These are phyloP conservation scores for Sycophaga agraensis DNA, from an alignment of 1,140 invertebrate species.

Conservation along the genomic window DNA sequence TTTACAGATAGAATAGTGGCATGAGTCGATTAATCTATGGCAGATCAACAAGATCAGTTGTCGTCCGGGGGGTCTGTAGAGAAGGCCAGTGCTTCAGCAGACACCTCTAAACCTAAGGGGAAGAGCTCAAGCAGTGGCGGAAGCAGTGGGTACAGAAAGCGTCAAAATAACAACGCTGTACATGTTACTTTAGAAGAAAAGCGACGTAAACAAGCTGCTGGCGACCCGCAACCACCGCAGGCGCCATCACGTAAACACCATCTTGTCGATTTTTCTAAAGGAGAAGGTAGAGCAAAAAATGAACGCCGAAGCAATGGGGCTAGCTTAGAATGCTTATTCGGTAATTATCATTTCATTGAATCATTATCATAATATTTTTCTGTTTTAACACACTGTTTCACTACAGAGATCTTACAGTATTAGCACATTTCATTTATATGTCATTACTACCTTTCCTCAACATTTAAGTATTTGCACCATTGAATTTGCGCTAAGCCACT, in stretches of 20 bases:
- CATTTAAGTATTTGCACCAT: neutral
- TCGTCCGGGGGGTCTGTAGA: slow-evolving; percentile 60
- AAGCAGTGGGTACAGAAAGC: slow-evolving; percentile 50
- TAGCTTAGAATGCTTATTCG: slow-evolving; percentile 51
- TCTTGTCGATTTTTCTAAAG: slow-evolving; percentile 42
- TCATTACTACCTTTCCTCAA: too few species aligned
- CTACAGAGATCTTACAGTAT: too few species aligned
- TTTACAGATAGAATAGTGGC: slow-evolving; percentile 58
- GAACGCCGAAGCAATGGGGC: slow-evolving; percentile 51
- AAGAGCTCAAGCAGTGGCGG: slow-evolving; percentile 47
- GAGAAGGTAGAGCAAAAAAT: slow-evolving; percentile 43
- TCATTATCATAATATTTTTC: too few species aligned
- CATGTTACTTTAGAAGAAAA: slow-evolving; percentile 49
- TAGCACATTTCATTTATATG: too few species aligned
- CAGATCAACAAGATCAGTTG: slow-evolving; percentile 61
- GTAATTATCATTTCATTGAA: slow-evolving; percentile 40
- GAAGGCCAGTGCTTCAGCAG: slow-evolving; percentile 58
- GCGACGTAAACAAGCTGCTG: slow-evolving; percentile 48
- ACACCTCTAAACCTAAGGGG: slow-evolving; percentile 55
- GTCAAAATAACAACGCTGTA: slow-evolving; percentile 49
- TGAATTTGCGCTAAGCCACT: neutral
- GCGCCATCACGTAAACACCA: slow-evolving; percentile 20
- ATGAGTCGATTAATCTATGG: slow-evolving; percentile 62
- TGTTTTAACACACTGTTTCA: too few species aligned
- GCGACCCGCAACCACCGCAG: slow-evolving; percentile 40